These are phyloP conservation scores for Cheirogaleus medius DNA, from an alignment of 2,113 vertebrate species.

Conservation along the genomic window DNA sequence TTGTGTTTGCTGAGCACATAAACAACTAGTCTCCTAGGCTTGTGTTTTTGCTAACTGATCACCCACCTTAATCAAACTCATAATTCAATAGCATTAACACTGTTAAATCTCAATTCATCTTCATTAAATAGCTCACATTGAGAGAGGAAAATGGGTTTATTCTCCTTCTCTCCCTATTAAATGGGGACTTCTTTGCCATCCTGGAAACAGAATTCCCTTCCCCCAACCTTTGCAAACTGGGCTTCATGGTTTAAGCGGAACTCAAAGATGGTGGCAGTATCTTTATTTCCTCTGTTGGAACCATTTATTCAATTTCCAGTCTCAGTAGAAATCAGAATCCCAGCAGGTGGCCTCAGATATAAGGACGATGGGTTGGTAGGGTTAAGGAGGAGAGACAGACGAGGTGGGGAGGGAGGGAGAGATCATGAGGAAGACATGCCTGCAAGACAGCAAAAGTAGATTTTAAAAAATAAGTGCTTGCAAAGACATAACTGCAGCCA, in stretches of 20 bases:
- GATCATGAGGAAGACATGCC: not conserved
- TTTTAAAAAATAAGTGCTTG: constrained; percentile 74
- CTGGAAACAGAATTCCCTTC: not conserved
- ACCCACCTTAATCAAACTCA: constrained; percentile 54
- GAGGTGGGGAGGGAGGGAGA: not conserved
- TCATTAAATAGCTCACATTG: not conserved
- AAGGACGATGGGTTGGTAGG: not conserved
- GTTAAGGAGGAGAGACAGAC: not conserved
- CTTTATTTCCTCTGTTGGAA: not conserved
- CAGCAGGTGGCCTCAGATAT: not conserved
- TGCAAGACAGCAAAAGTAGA: constrained; percentile 64
- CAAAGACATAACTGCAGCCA: constrained; percentile 62
- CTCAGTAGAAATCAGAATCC: not conserved
- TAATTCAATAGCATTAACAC: not conserved
- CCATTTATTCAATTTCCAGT: not conserved
- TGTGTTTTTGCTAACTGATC: constrained; percentile 34
- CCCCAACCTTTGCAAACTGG: not conserved
- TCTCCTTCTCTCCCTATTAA: not conserved
- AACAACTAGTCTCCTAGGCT: constrained; percentile 4
- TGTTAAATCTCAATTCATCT: constrained; percentile 65
- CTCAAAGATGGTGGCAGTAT: not conserved
- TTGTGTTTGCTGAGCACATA: constrained; percentile 35
- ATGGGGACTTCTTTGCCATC: not conserved
- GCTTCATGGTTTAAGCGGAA: not conserved
- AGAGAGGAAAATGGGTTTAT: not conserved